Conservation (phyloP, 2,113 vertebrate species). For the Gavialis gangeticus region DNA sequence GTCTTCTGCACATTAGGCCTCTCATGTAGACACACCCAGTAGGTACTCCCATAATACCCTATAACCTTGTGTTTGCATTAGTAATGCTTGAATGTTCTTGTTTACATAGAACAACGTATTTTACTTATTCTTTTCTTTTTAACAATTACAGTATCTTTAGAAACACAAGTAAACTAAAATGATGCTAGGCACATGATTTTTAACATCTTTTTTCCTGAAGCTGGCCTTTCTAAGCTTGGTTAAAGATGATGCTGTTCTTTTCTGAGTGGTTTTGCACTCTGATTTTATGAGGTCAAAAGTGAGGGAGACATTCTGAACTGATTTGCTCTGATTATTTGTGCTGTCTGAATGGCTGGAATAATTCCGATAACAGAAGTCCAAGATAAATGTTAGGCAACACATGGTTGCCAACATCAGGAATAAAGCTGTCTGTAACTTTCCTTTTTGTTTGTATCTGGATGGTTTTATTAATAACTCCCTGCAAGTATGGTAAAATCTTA, state of each 20-base stretch:
- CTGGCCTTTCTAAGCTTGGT: not conserved
- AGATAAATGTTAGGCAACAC: not conserved
- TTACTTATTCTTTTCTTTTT: not conserved
- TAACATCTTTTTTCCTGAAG: not conserved
- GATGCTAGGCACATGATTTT: not conserved
- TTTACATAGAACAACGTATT: not conserved
- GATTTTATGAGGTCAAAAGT: not conserved
- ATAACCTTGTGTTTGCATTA: not conserved
- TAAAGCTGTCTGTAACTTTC: not conserved
- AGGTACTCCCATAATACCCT: too few relatives aligned
- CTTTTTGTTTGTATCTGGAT: not conserved
- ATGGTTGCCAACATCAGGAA: not conserved
- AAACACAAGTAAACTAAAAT: not conserved
- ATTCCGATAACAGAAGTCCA: not conserved
- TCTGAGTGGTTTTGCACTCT: not conserved
- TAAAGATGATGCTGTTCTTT: not conserved
- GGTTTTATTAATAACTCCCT: not conserved
- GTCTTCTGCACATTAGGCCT: too few relatives aligned
- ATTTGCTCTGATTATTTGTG: not conserved
- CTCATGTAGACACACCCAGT: too few relatives aligned
- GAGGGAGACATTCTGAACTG: not conserved
- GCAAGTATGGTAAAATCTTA: not conserved
- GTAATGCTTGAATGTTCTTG: not conserved
- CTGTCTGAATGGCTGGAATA: not conserved
- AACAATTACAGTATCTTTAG: not conserved